These are phyloP conservation scores for Aurelia sp. DNA, from an alignment of 30 jellyfish, hydroid and myxozoan species.

Conservation along the genomic window DNA sequence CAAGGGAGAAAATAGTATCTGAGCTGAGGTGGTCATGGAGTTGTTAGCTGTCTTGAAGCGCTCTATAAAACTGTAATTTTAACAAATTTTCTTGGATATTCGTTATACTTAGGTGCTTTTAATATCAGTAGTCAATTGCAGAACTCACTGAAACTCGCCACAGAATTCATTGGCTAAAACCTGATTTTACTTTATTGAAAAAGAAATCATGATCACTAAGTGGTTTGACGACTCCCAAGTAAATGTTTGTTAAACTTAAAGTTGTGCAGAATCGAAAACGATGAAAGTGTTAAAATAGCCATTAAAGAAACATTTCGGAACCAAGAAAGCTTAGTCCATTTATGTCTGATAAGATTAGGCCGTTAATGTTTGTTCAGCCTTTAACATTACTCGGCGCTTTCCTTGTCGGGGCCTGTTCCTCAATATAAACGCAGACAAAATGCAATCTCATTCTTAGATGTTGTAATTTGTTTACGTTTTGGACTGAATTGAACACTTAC, in stretches of 20 bases:
- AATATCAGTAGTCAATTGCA: no score
- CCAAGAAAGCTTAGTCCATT: conserved; percentile 21
- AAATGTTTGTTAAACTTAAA: neutral
- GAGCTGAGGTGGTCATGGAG: no score
- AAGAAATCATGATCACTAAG: no score
- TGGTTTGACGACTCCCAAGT: no score
- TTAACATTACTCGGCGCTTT: conserved; percentile 14
- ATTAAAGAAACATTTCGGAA: neutral
- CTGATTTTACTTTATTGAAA: no score
- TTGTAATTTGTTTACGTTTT: conserved; percentile 30
- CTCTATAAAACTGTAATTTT: no score
- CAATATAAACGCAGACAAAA: conserved; percentile 2
- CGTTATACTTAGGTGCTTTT: no score
- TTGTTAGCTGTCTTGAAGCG: no score
- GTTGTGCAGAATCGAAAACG: conserved; percentile 1
- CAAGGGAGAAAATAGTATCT: no score
- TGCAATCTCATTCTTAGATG: neutral
- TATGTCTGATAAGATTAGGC: conserved; percentile 2
- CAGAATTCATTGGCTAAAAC: no score
- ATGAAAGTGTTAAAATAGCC: conserved; percentile 27
- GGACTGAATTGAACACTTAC: conserved; percentile 9
- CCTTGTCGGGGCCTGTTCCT: conserved; percentile 32
- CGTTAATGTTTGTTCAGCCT: conserved; percentile 26
- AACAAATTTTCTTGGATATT: no score
- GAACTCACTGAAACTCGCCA: no score